These are phyloP conservation scores for Seladonia tumulorum DNA, from an alignment of 2,888 invertebrate species.

Conservation along the genomic window DNA sequence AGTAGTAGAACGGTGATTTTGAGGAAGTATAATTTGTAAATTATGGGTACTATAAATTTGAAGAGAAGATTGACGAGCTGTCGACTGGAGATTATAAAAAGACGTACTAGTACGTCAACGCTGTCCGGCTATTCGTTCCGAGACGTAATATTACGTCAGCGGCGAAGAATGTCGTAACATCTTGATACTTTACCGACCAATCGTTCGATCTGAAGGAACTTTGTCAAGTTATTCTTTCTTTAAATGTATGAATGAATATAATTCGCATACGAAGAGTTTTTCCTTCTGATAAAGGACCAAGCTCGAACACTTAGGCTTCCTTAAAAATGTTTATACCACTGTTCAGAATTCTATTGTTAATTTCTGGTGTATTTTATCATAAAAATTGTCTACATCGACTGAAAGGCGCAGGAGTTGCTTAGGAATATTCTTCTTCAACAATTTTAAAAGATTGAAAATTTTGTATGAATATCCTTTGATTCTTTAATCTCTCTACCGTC, in stretches of 20 bases:
- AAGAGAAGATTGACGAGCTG: not conserved
- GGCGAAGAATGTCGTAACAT: not conserved
- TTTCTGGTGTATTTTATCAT: too few species aligned
- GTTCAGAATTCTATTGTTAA: too few species aligned
- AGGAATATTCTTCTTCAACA: too few species aligned
- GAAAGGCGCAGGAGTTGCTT: not conserved
- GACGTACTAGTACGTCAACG: not conserved
- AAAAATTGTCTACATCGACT: too few species aligned
- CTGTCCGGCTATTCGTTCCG: not conserved
- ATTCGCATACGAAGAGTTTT: not conserved
- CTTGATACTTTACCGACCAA: not conserved
- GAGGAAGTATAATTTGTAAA: not conserved
- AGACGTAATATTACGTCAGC: slow-evolving; percentile 4
- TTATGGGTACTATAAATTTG: not conserved
- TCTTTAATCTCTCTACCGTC: not conserved
- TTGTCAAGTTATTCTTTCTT: not conserved
- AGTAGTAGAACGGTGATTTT: not conserved
- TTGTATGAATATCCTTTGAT: not conserved
- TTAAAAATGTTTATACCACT: not conserved
- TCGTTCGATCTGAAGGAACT: not conserved
- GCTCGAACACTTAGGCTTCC: not conserved
- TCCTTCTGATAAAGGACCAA: not conserved
- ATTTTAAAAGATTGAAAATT: not conserved
- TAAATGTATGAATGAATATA: not conserved
- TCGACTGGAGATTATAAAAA: not conserved